A percentile compares a stretch with the other conserved stretches of the same genome.
phyloP scores from a whole-genome alignment of 2,888 invertebrate species.

The Masnerella sp. region DNA sequence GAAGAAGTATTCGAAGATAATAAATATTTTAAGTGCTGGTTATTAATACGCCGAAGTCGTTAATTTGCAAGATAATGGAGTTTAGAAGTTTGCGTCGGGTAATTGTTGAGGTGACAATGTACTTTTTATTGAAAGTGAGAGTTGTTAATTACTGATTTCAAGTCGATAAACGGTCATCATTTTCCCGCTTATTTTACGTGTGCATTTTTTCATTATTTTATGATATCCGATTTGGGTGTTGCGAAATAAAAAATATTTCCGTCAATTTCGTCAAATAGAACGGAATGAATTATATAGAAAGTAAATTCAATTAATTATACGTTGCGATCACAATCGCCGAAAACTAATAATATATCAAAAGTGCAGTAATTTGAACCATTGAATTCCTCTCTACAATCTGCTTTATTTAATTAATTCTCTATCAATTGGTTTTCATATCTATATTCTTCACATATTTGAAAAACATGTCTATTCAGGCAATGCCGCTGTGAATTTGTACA shows the following conservation, averaged over 20 bases:
- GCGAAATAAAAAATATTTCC: neutral
- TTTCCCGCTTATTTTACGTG: no score
- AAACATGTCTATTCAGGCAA: constrained; percentile 53
- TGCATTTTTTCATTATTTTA: neutral
- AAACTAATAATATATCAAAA: constrained; percentile 51
- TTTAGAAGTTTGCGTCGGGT: constrained; percentile 18
- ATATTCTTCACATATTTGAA: constrained; percentile 56
- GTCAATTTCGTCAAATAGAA: neutral
- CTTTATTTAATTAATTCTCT: constrained; percentile 59
- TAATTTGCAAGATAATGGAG: constrained; percentile 18
- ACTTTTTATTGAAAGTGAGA: no score
- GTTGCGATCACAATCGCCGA: constrained; percentile 1
- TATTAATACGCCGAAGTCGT: neutral
- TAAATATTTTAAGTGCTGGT: constrained; percentile 28
- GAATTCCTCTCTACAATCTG: constrained; percentile 41
- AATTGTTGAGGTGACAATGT: constrained; percentile 6
- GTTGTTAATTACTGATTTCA: no score
- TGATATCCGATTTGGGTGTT: neutral
- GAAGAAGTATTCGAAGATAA: constrained; percentile 33
- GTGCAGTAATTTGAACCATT: constrained; percentile 43
- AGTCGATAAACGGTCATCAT: neutral
- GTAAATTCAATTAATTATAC: constrained; percentile 29
- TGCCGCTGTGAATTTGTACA: constrained; percentile 46
- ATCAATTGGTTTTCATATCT: constrained; percentile 57
- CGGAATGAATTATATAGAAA: constrained; percentile 5